A percentile compares a stretch with the other conserved stretches of the same genome.
These are phyloP conservation scores for Lasioglossum baleicum DNA, from an alignment of 1,140 invertebrate genomes.

Conservation along the genomic window DNA sequence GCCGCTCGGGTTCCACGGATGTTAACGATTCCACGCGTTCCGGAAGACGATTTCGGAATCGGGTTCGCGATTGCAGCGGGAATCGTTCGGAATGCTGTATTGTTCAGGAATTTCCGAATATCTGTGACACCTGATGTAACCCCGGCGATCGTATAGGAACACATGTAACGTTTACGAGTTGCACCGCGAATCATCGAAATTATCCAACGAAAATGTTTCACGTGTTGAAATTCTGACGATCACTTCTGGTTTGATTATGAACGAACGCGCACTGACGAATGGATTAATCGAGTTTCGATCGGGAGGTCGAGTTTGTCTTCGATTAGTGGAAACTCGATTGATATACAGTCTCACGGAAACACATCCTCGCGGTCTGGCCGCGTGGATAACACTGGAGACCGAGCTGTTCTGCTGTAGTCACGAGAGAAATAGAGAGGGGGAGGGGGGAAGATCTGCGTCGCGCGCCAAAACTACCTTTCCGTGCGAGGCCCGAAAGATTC, in stretches of 20 bases:
- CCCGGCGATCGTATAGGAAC: no score
- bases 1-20: no score
- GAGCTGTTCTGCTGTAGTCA: slow-evolving; percentile 22
- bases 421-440: neutral
- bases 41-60: no score
- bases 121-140: no score
- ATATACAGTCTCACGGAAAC: neutral
- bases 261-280: neutral
- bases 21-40: no score
- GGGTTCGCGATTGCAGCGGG: no score
- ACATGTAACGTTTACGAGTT: no score
- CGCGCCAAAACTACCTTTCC: slow-evolving; percentile 42
- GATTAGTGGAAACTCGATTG: neutral
- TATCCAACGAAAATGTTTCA: no score
- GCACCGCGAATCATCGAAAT: no score
- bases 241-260: neutral
- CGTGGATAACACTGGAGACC: slow-evolving; percentile 56
- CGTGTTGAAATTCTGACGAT: neutral
- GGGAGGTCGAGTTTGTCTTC: neutral
- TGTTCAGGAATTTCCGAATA: neutral
- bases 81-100: no score
- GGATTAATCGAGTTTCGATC: neutral
- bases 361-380: slow-evolving; percentile 47
- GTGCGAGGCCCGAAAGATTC: neutral
- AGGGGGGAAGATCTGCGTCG: slow-evolving; percentile 20